These are phyloP conservation scores for Guaruba guarouba DNA, from an alignment of 2,113 vertebrate genomes.

Conservation along the genomic window DNA sequence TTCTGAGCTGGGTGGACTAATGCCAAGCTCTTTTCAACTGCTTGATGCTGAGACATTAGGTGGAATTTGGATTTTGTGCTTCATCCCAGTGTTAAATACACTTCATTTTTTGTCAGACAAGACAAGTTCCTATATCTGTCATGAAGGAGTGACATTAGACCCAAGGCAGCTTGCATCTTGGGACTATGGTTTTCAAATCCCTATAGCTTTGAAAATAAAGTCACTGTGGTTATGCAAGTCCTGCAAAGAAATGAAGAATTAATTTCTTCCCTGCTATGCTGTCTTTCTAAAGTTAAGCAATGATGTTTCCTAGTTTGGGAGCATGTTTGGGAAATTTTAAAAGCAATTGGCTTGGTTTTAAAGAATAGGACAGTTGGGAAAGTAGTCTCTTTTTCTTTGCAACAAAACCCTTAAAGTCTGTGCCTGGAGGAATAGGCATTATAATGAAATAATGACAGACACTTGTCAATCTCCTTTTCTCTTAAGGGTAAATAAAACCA, in stretches of 20 bases:
- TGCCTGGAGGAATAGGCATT: not conserved
- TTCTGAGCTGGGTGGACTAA: not conserved
- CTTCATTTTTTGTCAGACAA: not conserved
- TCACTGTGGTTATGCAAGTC: not conserved
- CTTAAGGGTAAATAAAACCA: not conserved
- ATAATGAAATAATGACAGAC: not conserved
- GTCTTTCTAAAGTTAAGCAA: not conserved
- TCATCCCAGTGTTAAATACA: not conserved
- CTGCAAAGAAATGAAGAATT: not conserved
- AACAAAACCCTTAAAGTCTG: not conserved
- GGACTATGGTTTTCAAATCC: not conserved
- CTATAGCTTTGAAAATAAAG: not conserved
- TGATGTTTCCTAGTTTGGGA: not conserved
- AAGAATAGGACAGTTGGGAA: not conserved
- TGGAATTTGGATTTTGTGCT: not conserved
- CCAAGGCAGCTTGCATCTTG: not conserved
- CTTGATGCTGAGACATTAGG: not conserved
- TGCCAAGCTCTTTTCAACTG: not conserved
- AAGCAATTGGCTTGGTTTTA: not conserved
- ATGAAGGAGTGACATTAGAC: not conserved
- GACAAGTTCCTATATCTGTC: not conserved
- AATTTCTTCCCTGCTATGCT: not conserved
- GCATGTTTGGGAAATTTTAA: not conserved
- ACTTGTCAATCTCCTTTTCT: not conserved
- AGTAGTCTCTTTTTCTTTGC: not conserved